Base-by-base conservation (phyloP, 2,888 invertebrate genomes). In the Cephonodes hylas region DNA sequence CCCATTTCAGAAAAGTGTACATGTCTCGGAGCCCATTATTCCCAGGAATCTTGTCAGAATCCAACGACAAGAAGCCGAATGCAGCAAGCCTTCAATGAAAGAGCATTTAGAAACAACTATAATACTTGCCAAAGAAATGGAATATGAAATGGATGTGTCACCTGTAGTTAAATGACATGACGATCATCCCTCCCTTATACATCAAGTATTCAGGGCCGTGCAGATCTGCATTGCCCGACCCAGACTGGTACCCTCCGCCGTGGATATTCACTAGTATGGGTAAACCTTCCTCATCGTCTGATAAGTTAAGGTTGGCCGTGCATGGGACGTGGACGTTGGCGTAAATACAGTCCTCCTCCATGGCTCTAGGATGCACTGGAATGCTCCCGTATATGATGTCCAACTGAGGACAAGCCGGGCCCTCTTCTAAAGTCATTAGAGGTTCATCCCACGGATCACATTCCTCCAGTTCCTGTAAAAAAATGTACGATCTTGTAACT, bases 341-440 rank as follows among this genome's bases (percentile, higher is more conserved):
- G 56, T 72, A 73, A 31, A 82, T 73, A 59, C 82, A 83, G 20
- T 76, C 74, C 61, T 83, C 82, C 58, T 71, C 74, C 72, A 73
- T 72, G 2, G 71, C 70, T 18, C 63, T 61, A 8, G 63, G 34
- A 0, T 69, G 63, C 48, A 69, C 66, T 3, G 73, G 60, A 10
- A 78, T 27, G 1, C 63, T 22, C 0, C 69, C 71, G 46, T 76
- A 83, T 25, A 80, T 22, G 7, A 83, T 68, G 61, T 91, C 88
- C 6, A 84, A 73, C 71, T 95, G 95, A 0, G 93, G 93, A 70
- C 95, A 95, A 7, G 93, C 86, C 0, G 93, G 86, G 0, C 93
- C 85, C 65, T 93, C 94, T 22, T 89, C 85, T 1, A 89, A 89
- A 0, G 94, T 94, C 63, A 93, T 86, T 59, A 88, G 83, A 0